Conservation (phyloP, 2,888 invertebrate species). For the Chrysotoxum bicinctum region DNA sequence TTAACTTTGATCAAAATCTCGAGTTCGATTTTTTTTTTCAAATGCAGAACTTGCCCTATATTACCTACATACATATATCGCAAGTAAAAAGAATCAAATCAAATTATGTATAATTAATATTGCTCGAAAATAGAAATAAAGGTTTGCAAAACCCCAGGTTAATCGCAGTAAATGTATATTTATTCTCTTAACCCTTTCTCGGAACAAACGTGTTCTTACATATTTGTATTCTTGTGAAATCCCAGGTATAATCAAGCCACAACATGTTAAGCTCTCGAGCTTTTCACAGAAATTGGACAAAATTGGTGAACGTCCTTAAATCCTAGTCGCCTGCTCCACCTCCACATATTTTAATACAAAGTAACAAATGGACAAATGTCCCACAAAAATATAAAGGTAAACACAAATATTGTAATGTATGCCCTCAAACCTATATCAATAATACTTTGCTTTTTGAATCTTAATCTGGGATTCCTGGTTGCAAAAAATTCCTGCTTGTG, state of each 20-base stretch:
- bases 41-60: no score
- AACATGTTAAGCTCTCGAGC: neutral
- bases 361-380: slow-evolving; percentile 57
- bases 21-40: no score
- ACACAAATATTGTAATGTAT: neutral
- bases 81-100: no score
- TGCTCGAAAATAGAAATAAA: no score
- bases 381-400: slow-evolving; percentile 43
- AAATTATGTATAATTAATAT: no score
- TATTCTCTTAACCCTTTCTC: neutral
- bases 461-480: slow-evolving; percentile 52
- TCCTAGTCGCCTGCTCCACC: neutral
- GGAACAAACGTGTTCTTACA: neutral
- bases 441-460: slow-evolving; percentile 62
- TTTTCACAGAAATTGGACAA: neutral
- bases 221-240: neutral
- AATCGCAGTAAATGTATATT: neutral
- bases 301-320: slow-evolving; percentile 1
- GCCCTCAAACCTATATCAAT: slow-evolving; percentile 40
- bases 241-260: neutral
- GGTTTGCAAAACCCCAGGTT: neutral
- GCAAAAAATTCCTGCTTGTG: neutral
- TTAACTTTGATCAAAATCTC: no score
- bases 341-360: neutral
- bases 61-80: no score